Conservation (phyloP, 2,113 vertebrate genomes). For the Cebus imitator region DNA sequence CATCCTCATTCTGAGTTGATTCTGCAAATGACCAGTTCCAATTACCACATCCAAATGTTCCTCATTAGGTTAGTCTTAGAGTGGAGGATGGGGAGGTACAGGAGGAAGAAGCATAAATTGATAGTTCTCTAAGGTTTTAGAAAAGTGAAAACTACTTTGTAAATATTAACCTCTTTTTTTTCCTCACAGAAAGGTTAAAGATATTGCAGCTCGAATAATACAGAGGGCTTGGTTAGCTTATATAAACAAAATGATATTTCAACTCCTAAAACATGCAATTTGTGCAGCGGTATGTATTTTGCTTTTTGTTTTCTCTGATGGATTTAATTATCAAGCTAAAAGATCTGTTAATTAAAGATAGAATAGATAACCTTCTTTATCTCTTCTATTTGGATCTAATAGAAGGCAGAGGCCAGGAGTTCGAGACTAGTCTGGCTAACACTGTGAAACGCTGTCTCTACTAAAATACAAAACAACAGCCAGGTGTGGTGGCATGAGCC, state of each 20-base stretch:
- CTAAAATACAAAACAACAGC: too few relatives aligned
- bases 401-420: background rate
- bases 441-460: too few relatives aligned
- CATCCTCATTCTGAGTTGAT: slow-evolving; percentile 46
- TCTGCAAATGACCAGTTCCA: slow-evolving; percentile 44
- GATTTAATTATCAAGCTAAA: slow-evolving; percentile 59
- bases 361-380: slow-evolving; percentile 17
- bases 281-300: slow-evolving; percentile 79
- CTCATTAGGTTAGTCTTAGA: slow-evolving; percentile 32
- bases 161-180: slow-evolving; percentile 53
- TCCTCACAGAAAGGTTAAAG: slow-evolving; percentile 36
- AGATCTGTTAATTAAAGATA: slow-evolving; percentile 33
- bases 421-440: too few relatives aligned
- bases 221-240: slow-evolving; percentile 76
- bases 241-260: slow-evolving; percentile 73
- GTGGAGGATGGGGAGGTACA: background rate
- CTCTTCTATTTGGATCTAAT: slow-evolving; percentile 24
- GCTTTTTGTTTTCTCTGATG: slow-evolving; percentile 35
- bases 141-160: slow-evolving; percentile 50
- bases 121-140: slow-evolving; percentile 54
- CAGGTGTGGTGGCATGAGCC: too few relatives aligned
- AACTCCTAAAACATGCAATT: slow-evolving; percentile 78
- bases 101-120: slow-evolving; percentile 27
- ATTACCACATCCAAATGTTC: slow-evolving; percentile 46
- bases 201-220: slow-evolving; percentile 69